A percentile compares a stretch with the other conserved stretches of the same genome.
phyloP scores from a whole-genome alignment of 1,140 invertebrate species.

The Sipha flava region DNA sequence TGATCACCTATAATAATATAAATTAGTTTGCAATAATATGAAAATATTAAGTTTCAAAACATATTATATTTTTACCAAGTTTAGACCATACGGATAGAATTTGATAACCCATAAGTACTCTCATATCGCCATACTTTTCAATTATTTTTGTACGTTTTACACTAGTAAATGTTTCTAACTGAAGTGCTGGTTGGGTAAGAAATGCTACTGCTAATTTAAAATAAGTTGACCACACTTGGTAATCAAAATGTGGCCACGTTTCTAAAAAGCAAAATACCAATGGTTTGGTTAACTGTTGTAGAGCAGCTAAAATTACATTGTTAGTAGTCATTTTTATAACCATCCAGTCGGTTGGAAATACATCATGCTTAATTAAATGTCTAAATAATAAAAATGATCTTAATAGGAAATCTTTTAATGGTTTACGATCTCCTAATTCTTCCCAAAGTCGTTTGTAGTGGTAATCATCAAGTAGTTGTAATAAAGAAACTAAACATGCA shows the following conservation, averaged over 20 bases:
- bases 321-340: constrained; percentile 87
- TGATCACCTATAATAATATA: constrained; percentile 51
- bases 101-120: constrained; percentile 86
- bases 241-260: constrained; percentile 55
- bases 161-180: constrained; percentile 74
- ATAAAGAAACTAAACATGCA: constrained; percentile 70
- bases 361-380: constrained; percentile 70
- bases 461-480: constrained; percentile 75
- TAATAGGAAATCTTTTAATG: constrained; percentile 81
- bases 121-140: constrained; percentile 81
- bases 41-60: neutral
- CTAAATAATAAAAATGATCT: constrained; percentile 80
- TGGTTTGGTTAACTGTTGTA: constrained; percentile 80
- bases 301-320: constrained; percentile 72
- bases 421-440: constrained; percentile 61
- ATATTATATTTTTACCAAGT: constrained; percentile 52
- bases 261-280: constrained; percentile 75
- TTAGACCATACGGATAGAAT: constrained; percentile 91
- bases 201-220: constrained; percentile 82
- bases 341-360: constrained; percentile 88
- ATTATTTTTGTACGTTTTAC: constrained; percentile 69
- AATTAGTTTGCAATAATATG: neutral
- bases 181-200: constrained; percentile 75
- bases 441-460: constrained; percentile 86
- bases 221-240: constrained; percentile 75